These are phyloP conservation scores for Tetraneura akinire DNA, from an alignment of 1,140 invertebrate species.

Conservation along the genomic window DNA sequence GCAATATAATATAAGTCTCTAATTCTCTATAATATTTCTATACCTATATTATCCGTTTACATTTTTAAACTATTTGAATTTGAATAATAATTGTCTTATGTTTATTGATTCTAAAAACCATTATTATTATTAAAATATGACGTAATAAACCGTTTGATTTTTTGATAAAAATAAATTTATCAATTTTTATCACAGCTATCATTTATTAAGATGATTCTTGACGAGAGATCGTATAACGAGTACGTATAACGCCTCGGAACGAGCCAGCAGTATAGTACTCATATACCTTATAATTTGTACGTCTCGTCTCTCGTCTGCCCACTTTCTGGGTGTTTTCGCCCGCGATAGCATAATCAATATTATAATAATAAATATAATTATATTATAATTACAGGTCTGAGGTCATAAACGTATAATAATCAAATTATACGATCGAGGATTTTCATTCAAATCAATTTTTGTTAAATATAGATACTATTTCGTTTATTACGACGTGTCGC, in stretches of 20 bases:
- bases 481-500: too few relatives aligned
- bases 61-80: too few relatives aligned
- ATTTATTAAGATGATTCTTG: not conserved
- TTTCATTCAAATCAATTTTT: constrained; percentile 11
- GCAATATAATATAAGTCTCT: too few relatives aligned
- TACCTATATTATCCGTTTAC: too few relatives aligned
- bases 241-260: not conserved
- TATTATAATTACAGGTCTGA: constrained; percentile 28
- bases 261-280: not conserved
- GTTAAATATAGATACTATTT: too few relatives aligned
- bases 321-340: constrained; percentile 16
- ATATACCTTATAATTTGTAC: constrained; percentile 17
- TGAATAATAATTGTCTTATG: too few relatives aligned
- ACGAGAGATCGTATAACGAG: not conserved
- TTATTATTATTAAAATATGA: too few relatives aligned
- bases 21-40: too few relatives aligned
- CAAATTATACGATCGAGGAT: not conserved
- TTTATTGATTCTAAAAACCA: too few relatives aligned
- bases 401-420: not conserved
- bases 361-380: too few relatives aligned
- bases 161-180: too few relatives aligned
- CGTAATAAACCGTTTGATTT: too few relatives aligned
- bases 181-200: constrained; percentile 2
- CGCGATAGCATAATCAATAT: constrained; percentile 29
- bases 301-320: not conserved